phyloP scores from a whole-genome alignment of 2,113 vertebrate genomes.

The Crotalus horridus region DNA sequence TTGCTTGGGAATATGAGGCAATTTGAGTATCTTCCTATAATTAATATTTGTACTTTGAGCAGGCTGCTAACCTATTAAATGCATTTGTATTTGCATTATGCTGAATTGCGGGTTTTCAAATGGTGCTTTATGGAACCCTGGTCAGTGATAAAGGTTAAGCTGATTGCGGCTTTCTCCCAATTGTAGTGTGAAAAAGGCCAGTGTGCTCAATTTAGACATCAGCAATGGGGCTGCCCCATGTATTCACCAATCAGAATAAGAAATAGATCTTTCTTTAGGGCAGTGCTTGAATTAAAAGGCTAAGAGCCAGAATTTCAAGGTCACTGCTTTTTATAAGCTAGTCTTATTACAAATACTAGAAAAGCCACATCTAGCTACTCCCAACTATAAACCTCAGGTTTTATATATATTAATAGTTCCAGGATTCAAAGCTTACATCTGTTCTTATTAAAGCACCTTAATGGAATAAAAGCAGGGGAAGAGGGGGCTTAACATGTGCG shows the following conservation, averaged over 20 bases:
- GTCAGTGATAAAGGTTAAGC: neutral
- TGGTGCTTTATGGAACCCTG: neutral
- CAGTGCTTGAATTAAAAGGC: neutral
- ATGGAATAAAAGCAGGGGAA: neutral
- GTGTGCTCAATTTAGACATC: neutral
- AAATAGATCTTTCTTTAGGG: neutral
- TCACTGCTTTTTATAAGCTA: neutral
- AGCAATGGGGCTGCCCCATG: neutral
- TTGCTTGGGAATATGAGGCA: neutral
- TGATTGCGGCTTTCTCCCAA: neutral
- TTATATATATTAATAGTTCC: neutral
- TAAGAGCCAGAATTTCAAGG: neutral
- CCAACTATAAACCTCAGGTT: neutral
- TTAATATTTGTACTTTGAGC: neutral
- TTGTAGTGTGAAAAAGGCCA: neutral
- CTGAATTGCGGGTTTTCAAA: neutral
- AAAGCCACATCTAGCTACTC: neutral
- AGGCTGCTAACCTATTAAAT: neutral
- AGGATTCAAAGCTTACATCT: neutral
- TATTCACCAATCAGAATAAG: neutral
- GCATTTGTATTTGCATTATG: neutral
- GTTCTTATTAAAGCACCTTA: neutral
- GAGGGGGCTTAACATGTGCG: neutral
- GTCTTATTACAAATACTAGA: neutral
- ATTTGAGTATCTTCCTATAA: neutral